Evolutionary conservation across 2,888 invertebrate species (phyloP), one percentile per base, ranked within the genome.

Genomic region (Yponomeuta sedellus): DNA sequence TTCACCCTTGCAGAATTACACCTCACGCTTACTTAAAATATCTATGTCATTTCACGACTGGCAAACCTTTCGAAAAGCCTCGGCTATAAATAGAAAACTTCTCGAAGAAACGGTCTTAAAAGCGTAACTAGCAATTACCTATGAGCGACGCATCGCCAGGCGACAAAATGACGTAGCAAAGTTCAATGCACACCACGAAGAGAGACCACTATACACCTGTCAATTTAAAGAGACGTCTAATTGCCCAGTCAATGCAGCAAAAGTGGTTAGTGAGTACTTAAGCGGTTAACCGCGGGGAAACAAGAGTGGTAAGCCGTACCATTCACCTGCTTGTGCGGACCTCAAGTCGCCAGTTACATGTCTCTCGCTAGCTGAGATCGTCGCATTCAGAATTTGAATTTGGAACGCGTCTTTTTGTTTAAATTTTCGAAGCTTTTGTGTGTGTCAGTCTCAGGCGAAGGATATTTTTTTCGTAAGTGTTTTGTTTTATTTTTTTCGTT

Each of bases 161-260:
- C 28, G 28, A 34, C n/a, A 16, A 61, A 85, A 82, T 82, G 80
- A 79, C 78, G 77, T 80, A 78, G 80, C 80, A 84, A 88, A 88
- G 90, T 90, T 90, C 90, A 90, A 83, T 77, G 89, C 82, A 83
- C 88, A 88, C 74, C 69, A 72, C 78, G 74, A 75, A 72, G 71
- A 67, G 25, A 59, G 34, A 61, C 61, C 11, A 69, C 63, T 82
- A 81, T 52, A 52, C 44, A 73, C 80, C 86, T 78, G 79, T 78
- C 72, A 75, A 82, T 77, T 88, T 78, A 66, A 79, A 73, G 68
- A 86, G 84, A 68, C 72, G 72, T 69, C 70, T 70, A 68, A 69
- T 77, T 74, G 70, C n/a, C 12, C 28, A 52, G 44, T 16, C 16
- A 52, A 4, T 52, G 16, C 44, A 16, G 16, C 44, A 52, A 52